Evolutionary conservation across 2,113 vertebrate genomes (phyloP).

Genomic region (Poeciliopsis occidentalis): DNA sequence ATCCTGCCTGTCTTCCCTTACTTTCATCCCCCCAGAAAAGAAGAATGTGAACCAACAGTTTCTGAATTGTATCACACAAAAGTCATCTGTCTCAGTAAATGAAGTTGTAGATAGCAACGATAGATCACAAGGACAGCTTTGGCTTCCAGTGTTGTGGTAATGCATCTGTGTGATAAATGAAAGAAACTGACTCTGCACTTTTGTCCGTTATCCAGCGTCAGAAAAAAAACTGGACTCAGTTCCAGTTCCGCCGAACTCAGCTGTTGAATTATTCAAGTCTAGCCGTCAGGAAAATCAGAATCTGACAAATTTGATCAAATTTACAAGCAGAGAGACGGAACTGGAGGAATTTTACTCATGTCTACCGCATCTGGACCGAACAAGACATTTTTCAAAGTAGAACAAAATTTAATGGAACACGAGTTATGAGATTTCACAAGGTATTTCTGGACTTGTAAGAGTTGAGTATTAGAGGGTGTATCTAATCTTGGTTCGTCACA

Average conservation of each 20-base stretch:
- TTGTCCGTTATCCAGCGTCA: slow-evolving; percentile 43
- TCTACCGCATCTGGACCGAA: slow-evolving; percentile 28
- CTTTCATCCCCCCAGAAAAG: too few species aligned
- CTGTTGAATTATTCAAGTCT: slow-evolving; percentile 66
- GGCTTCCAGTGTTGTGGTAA: slow-evolving; percentile 32
- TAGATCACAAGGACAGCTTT: slow-evolving; percentile 52
- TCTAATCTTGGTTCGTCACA: slow-evolving; percentile 34
- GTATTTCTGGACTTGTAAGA: slow-evolving; percentile 4
- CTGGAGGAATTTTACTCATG: slow-evolving; percentile 38
- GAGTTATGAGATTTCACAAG: background rate
- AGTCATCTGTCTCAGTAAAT: slow-evolving; percentile 62
- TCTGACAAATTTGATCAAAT: slow-evolving; percentile 25
- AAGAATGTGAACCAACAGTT: slow-evolving; percentile 17
- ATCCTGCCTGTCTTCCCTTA: slow-evolving; percentile 3
- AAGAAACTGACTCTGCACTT: slow-evolving; percentile 56
- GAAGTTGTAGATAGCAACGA: slow-evolving; percentile 39
- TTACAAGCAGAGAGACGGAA: slow-evolving; percentile 30
- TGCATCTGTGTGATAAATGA: slow-evolving; percentile 54
- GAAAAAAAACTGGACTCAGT: slow-evolving; percentile 43
- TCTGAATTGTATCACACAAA: slow-evolving; percentile 79
- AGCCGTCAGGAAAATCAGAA: slow-evolving; percentile 50
- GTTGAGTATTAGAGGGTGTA: slow-evolving; percentile 15
- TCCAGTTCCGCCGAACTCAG: slow-evolving; percentile 45
- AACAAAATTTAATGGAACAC: background rate
- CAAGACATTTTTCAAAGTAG: slow-evolving; percentile 20